Evolutionary conservation across 1,140 invertebrate species (phyloP).

Genomic region (Drosophila rufa): DNA sequence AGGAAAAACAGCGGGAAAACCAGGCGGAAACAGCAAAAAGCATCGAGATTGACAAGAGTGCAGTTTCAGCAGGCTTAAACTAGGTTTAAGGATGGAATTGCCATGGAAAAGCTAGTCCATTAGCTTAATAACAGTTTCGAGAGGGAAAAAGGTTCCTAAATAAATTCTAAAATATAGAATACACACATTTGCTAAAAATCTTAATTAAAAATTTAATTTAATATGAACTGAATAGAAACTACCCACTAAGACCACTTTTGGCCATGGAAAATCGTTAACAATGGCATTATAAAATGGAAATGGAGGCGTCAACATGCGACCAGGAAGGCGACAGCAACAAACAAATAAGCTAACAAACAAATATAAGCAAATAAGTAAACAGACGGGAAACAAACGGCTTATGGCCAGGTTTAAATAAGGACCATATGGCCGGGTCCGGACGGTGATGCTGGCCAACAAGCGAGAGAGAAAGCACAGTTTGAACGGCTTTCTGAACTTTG

Average conservation of each 20-base stretch:
- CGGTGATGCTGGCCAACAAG: not conserved
- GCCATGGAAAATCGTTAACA: not conserved
- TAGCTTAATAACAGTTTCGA: not conserved
- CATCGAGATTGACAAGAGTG: not conserved
- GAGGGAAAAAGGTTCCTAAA: no score
- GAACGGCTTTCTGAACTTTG: slow-evolving; percentile 3
- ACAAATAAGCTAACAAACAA: slow-evolving; percentile 9
- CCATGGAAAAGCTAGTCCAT: no score
- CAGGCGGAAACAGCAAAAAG: not conserved
- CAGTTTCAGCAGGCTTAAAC: not conserved
- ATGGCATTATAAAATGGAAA: not conserved
- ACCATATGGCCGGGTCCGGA: slow-evolving; percentile 1
- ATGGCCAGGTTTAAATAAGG: slow-evolving; percentile 52
- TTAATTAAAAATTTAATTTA: not conserved
- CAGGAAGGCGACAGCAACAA: slow-evolving; percentile 9
- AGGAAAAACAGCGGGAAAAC: slow-evolving; percentile 1
- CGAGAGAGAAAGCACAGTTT: slow-evolving; percentile 9
- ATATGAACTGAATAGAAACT: not conserved
- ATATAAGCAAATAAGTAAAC: slow-evolving; percentile 26
- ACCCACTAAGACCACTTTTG: not conserved
- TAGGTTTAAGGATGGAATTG: not conserved
- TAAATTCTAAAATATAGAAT: not conserved
- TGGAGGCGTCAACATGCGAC: not conserved
- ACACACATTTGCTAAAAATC: not conserved
- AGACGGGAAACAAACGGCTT: slow-evolving; percentile 56